Evolutionary conservation across 2,797 vertebrate species (phyloP).

Genomic region (Semotilus atromaculatus): DNA sequence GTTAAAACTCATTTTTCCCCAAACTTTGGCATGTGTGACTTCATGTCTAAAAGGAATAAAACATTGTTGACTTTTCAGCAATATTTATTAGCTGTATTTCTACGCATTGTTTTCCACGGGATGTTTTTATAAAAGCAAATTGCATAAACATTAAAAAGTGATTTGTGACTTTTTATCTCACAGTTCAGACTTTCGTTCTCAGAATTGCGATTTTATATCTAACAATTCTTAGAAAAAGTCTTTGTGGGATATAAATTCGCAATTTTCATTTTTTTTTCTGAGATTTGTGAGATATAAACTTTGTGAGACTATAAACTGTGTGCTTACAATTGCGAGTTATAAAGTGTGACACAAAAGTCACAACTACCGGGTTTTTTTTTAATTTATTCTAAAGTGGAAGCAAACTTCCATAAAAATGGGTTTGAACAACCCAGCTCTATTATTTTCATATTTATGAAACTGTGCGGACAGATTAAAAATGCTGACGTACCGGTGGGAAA

Average conservation of each 20-base stretch:
- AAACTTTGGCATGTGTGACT: conserved; percentile 14
- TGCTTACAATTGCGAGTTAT: not conserved
- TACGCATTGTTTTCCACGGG: not conserved
- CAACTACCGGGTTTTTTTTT: not conserved
- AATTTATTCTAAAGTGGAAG: not conserved
- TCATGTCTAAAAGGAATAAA: not conserved
- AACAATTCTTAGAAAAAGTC: not conserved
- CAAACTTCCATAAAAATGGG: not conserved
- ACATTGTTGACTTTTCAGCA: not conserved
- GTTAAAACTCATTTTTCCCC: not conserved
- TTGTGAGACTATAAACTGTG: too few species aligned
- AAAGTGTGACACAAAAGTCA: not conserved
- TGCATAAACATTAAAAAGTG: not conserved
- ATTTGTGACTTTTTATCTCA: not conserved
- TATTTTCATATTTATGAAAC: conserved; percentile 31
- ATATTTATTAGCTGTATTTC: conserved; percentile 26
- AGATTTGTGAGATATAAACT: too few species aligned
- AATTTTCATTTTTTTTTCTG: too few species aligned
- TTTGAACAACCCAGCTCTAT: conserved; percentile 31
- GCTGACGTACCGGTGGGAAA: conserved; percentile 49
- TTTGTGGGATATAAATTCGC: not conserved
- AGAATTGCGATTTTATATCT: too few species aligned
- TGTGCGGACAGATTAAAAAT: conserved; percentile 47
- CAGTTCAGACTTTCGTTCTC: not conserved
- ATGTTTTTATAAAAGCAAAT: not conserved